These are phyloP conservation scores for Pipa parva DNA, from an alignment of 2,113 vertebrate genomes.

Conservation along the genomic window DNA sequence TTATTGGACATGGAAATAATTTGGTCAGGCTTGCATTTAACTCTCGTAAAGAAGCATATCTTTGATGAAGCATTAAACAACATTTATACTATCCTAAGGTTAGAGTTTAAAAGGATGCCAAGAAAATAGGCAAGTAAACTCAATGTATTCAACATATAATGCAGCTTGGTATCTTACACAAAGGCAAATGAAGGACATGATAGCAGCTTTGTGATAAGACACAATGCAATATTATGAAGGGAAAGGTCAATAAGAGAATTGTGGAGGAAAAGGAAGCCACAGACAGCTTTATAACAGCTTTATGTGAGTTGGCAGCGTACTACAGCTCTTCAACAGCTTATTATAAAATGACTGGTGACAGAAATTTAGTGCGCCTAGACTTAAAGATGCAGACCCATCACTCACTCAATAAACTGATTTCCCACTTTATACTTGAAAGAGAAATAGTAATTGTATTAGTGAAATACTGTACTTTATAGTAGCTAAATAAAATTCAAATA, in stretches of 20 bases:
- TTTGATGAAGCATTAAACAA: neutral
- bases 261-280: constrained; percentile 14
- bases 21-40: neutral
- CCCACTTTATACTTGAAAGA: constrained; percentile 9
- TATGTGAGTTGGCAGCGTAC: constrained; percentile 21
- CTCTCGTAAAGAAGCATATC: neutral
- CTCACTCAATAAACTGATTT: constrained; percentile 18
- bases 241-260: constrained; percentile 33
- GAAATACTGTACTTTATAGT: no score
- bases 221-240: constrained; percentile 35
- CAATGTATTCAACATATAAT: constrained; percentile 34
- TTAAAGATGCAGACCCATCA: constrained; percentile 26
- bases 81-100: constrained; percentile 3
- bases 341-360: constrained; percentile 31
- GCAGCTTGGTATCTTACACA: constrained; percentile 24
- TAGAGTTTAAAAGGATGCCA: constrained; percentile 26
- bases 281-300: constrained; percentile 29
- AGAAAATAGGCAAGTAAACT: constrained; percentile 10
- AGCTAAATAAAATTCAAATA: no score
- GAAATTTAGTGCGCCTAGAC: constrained; percentile 29
- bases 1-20: neutral
- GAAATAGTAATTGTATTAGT: no score
- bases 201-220: constrained; percentile 38
- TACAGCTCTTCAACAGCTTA: constrained; percentile 17
- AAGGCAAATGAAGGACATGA: constrained; percentile 40